Evolutionary conservation across 2,888 invertebrate species (phyloP), one percentile per base, ranked within the genome.

Genomic region (Drosophila emarginata): DNA sequence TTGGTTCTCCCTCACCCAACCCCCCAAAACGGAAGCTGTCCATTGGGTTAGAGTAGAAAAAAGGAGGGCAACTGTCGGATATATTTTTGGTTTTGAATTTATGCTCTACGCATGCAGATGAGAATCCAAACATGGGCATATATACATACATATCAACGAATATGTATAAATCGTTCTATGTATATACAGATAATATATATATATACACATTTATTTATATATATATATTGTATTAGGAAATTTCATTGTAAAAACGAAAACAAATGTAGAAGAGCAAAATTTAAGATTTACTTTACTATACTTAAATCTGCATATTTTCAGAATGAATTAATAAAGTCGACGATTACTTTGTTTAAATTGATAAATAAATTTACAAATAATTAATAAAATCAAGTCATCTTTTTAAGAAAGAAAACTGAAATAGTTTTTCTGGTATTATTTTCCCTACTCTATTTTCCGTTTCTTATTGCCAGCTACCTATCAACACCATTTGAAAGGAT

Each of bases 71-170:
- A 79, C 79, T 79, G 78, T 79, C 78, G 64, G 65, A 57, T 63
- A 69, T 80, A 80, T 78, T 78, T 78, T 68, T 79, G 79, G 80
- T 80, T 80, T 80, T 72, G 78, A 78, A 80, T 77, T 78, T 80
- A 80, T 78, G 80, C 71, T 67, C 52, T 56, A 65, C 70, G 78
- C 78, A 80, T 80, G 79, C 79, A 80, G 80, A 80, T 80, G 79
- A 80, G 77, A 71, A 11, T 26, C 32, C 18, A 26, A 21, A 52
- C 50, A 61, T 61, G 52, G 28, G 50, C 32, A 50, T 60, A 28
- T 12, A 3, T 32, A 18, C 21, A 26, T 53, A 45, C 51, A 60
- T 51, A 62, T 61, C n/a, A n/a, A n/a, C 23, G 23, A 23, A 61
- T 61, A 58, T n/a, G 57, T 50, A 58, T 21, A 37, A n/a, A 37